A percentile compares a stretch with the other conserved stretches of the same genome.
Evolutionary conservation across 2,888 invertebrate genomes (phyloP).

Genomic region (Baronia brevicornis): DNA sequence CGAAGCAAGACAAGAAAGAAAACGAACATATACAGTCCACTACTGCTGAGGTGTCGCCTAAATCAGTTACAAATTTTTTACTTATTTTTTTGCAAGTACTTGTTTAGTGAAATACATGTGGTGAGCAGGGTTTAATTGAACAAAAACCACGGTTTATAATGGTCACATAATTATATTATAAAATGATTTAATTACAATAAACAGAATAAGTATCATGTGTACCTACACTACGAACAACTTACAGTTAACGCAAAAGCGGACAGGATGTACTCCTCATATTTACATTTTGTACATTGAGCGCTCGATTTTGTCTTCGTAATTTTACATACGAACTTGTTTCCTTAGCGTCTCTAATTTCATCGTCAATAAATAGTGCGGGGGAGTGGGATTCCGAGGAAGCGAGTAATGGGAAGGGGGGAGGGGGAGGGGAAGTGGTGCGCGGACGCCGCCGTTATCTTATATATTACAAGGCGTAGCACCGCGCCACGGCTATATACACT

Average conservation of each 20-base stretch:
- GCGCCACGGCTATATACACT: conserved; percentile 75
- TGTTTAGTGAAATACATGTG: too few relatives aligned
- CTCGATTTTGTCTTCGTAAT: conserved; percentile 68
- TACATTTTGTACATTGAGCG: conserved; percentile 77
- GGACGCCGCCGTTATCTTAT: conserved; percentile 39
- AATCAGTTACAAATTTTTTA: conserved; percentile 15
- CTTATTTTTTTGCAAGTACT: too few relatives aligned
- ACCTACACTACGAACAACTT: conserved; percentile 77
- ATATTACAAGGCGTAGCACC: conserved; percentile 46
- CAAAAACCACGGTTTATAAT: conserved; percentile 67
- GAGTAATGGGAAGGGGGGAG: conserved; percentile 17
- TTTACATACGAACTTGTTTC: conserved; percentile 68
- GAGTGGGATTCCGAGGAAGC: conserved; percentile 25
- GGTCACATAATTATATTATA: conserved; percentile 77
- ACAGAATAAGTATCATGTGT: conserved; percentile 77
- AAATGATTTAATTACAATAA: conserved; percentile 78
- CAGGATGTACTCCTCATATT: conserved; percentile 73
- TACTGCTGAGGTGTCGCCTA: too few relatives aligned
- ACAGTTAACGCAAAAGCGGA: conserved; percentile 69
- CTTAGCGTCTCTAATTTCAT: conserved; percentile 52
- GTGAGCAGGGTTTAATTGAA: too few relatives aligned
- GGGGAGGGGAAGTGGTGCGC: conserved; percentile 19
- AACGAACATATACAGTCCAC: too few relatives aligned
- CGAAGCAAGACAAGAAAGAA: too few relatives aligned
- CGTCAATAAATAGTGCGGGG: conserved; percentile 64